Evolutionary conservation across 2,797 vertebrate species (phyloP).

Genomic region (Adrianichthys oophorus): DNA sequence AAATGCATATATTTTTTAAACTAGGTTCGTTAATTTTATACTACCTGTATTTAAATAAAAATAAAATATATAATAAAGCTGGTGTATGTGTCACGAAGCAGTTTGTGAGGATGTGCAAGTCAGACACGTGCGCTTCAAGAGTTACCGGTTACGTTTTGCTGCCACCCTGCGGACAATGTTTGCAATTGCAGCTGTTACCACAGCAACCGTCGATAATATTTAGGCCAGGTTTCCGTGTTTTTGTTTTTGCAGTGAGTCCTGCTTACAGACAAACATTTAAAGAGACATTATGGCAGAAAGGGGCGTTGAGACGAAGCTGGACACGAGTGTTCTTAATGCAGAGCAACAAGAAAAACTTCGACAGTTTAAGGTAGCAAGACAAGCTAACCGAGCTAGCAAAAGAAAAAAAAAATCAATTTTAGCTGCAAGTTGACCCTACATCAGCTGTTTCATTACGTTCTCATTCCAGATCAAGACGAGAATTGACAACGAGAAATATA

Average conservation of each 20-base stretch:
- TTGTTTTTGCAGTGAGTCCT: background rate
- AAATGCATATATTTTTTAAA: no score
- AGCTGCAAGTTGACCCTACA: no score
- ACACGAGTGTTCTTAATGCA: slow-evolving; percentile 48
- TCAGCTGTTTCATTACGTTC: background rate
- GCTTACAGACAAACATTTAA: background rate
- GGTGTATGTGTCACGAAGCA: no score
- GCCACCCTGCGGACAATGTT: slow-evolving; percentile 25
- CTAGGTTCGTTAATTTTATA: no score
- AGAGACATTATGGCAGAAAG: slow-evolving; percentile 49
- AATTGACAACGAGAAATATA: slow-evolving; percentile 76
- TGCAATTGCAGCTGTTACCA: slow-evolving; percentile 38
- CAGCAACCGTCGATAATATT: slow-evolving; percentile 41
- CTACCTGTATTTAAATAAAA: no score
- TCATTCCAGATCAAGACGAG: slow-evolving; percentile 71
- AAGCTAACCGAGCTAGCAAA: background rate
- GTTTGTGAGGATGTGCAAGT: no score
- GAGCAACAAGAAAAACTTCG: slow-evolving; percentile 76
- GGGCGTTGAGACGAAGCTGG: slow-evolving; percentile 30
- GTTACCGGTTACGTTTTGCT: background rate
- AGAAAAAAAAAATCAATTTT: no score
- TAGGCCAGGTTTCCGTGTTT: slow-evolving; percentile 14
- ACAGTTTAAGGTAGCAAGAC: slow-evolving; percentile 71
- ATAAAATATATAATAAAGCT: no score
- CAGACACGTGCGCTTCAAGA: no score